phyloP scores from a whole-genome alignment of 2,113 vertebrate species.

The Fulica atra region DNA sequence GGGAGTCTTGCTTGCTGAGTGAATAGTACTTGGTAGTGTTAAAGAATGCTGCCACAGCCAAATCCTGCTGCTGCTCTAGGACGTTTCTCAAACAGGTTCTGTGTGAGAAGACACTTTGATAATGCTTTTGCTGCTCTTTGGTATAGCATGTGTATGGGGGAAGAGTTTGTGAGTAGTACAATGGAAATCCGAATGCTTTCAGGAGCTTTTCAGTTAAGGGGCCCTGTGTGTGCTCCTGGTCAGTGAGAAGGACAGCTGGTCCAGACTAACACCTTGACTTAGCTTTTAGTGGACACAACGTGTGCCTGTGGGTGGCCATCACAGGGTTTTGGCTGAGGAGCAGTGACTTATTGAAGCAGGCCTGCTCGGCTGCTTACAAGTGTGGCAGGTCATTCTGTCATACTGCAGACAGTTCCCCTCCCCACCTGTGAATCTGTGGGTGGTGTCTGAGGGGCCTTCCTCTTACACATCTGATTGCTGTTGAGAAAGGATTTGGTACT shows the following conservation, averaged over 20 bases:
- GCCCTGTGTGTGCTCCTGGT: background rate
- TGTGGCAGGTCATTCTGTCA: background rate
- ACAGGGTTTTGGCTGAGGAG: background rate
- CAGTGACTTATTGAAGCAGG: background rate
- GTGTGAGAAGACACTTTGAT: background rate
- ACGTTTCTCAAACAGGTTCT: background rate
- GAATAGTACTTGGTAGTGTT: background rate
- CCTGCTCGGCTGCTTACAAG: background rate
- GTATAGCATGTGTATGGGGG: too few species aligned
- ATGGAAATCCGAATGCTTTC: background rate
- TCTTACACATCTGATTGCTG: accelerated
- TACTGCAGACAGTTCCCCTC: background rate
- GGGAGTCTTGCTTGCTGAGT: background rate
- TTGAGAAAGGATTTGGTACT: background rate
- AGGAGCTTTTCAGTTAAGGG: background rate
- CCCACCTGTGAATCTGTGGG: background rate
- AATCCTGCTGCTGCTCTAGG: background rate
- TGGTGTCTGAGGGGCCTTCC: background rate
- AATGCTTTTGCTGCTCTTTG: background rate
- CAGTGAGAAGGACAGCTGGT: background rate
- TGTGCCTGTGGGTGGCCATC: accelerated
- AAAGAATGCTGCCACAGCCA: background rate
- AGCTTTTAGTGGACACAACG: background rate
- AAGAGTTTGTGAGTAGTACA: background rate
- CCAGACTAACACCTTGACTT: background rate